These are phyloP conservation scores for Holothuria scabra DNA, from an alignment of 53 echinoderm and acorn worm genomes.

Conservation along the genomic window DNA sequence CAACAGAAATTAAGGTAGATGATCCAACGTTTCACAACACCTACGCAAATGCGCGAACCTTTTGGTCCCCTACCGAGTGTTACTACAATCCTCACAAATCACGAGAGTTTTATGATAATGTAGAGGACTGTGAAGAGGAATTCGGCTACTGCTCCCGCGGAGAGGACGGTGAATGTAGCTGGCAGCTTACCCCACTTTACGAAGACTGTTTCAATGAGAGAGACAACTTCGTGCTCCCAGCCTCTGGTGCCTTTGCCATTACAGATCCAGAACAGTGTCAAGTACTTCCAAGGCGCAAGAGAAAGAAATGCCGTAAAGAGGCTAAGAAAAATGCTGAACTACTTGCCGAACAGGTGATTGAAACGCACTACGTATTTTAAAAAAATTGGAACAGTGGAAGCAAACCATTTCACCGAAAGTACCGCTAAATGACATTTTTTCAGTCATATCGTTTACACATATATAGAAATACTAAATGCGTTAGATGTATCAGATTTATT, in stretches of 20 bases:
- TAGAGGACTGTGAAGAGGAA: constrained; percentile 7
- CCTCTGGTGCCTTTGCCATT: constrained; percentile 9
- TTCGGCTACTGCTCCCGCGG: background rate
- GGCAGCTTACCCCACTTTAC: constrained; percentile 3
- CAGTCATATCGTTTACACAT: too few species aligned
- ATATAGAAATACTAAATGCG: too few species aligned
- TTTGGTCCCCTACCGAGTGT: background rate
- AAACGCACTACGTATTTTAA: too few species aligned
- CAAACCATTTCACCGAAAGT: too few species aligned
- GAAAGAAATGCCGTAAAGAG: background rate
- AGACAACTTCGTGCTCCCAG: background rate
- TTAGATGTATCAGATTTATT: too few species aligned
- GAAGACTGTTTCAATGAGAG: constrained; percentile 7
- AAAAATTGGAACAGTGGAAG: too few species aligned
- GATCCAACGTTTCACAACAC: background rate
- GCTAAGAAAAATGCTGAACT: too few species aligned
- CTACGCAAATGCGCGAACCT: background rate
- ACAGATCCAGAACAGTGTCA: constrained; percentile 16
- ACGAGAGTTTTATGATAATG: background rate
- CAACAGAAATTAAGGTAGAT: background rate
- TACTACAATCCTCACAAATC: constrained; percentile 32
- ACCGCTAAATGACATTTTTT: too few species aligned
- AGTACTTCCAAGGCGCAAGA: background rate
- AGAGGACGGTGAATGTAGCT: background rate
- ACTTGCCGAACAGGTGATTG: too few species aligned